Evolutionary conservation across 2,113 vertebrate species (phyloP).

Genomic region (Triplophysa siluroides): DNA sequence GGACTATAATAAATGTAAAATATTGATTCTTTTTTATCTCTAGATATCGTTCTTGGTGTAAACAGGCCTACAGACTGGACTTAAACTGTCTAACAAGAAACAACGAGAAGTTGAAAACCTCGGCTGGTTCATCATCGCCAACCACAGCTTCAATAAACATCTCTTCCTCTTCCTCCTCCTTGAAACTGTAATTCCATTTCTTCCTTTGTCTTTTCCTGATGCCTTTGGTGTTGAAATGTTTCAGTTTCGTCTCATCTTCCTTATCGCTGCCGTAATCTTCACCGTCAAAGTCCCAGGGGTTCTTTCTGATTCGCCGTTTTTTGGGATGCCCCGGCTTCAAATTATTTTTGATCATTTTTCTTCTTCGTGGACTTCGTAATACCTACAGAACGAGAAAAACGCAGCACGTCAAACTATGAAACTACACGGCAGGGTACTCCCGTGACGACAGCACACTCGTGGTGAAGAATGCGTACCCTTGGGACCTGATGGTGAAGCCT

Average conservation of each 20-base stretch:
- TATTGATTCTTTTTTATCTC: no score
- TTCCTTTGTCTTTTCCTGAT: background rate
- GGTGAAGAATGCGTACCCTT: background rate
- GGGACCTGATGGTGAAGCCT: slow-evolving; percentile 7
- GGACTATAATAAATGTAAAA: no score
- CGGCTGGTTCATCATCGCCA: slow-evolving; percentile 4
- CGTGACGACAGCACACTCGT: background rate
- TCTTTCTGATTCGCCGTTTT: background rate
- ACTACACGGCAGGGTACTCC: background rate
- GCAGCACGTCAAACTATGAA: background rate
- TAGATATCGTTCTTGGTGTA: no score
- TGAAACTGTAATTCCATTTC: slow-evolving; percentile 23
- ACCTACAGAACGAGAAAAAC: background rate
- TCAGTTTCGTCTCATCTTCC: slow-evolving; percentile 10
- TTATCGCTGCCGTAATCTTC: slow-evolving; percentile 29
- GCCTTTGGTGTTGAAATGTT: background rate
- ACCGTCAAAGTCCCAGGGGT: slow-evolving; percentile 37
- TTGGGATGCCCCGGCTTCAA: slow-evolving; percentile 6
- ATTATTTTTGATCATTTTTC: background rate
- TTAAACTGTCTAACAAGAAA: no score
- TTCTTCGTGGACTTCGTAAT: slow-evolving; percentile 5
- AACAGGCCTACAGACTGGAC: no score
- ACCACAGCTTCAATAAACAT: background rate
- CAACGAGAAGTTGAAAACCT: slow-evolving; percentile 23
- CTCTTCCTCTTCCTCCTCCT: slow-evolving; percentile 9